These are phyloP conservation scores for Adela reaumurella DNA, from an alignment of 2,888 invertebrate species.

Conservation along the genomic window DNA sequence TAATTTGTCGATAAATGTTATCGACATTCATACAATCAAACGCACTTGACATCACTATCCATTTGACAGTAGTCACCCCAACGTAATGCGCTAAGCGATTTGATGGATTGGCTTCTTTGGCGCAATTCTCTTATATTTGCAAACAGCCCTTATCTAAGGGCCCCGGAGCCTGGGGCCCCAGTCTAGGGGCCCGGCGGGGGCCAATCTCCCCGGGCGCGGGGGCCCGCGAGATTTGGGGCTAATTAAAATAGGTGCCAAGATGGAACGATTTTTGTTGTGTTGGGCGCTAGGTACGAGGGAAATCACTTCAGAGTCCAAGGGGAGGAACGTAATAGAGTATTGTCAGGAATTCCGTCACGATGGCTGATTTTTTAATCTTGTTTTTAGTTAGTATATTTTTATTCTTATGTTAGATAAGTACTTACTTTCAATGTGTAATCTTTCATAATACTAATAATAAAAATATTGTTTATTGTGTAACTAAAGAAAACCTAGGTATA, in stretches of 20 bases:
- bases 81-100: slow-evolving; percentile 51
- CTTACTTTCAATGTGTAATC: no score
- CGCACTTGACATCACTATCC: background rate
- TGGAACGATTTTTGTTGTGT: background rate
- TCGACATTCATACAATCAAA: no score
- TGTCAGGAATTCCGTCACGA: no score
- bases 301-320: background rate
- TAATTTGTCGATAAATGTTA: no score
- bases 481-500: no score
- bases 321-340: background rate
- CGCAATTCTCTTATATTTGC: slow-evolving; percentile 45
- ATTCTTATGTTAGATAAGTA: no score
- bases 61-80: background rate
- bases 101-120: slow-evolving; percentile 57
- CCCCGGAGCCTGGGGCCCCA: slow-evolving; percentile 16
- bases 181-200: slow-evolving; percentile 12
- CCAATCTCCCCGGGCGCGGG: background rate
- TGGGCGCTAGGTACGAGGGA: background rate
- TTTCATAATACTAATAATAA: no score
- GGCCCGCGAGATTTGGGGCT: slow-evolving; percentile 18
- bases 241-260: slow-evolving; percentile 47
- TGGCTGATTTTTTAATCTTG: no score
- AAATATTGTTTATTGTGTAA: no score
- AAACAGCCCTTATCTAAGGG: slow-evolving; percentile 46
- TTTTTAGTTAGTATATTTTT: no score